A percentile compares a stretch with the other conserved stretches of the same genome.
Conservation (phyloP, 2,797 vertebrate genomes). For the Silurus lanzhouensis region DNA sequence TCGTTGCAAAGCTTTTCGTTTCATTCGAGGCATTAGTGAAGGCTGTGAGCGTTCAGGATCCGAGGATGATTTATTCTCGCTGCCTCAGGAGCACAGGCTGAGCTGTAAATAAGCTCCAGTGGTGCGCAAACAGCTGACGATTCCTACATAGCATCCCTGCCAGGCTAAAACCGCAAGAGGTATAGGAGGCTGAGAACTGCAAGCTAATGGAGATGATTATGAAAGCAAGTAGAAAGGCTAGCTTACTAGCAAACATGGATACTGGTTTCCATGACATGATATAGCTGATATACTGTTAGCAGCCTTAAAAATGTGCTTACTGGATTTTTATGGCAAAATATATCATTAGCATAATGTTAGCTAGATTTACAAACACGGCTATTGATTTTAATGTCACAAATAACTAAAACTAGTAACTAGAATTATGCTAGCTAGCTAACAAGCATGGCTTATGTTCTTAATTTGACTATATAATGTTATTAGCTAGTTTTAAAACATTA, state of each 20-base stretch:
- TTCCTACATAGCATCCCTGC: background rate
- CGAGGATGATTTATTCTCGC: constrained; percentile 13
- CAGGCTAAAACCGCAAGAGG: background rate
- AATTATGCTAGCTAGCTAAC: background rate
- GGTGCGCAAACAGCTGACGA: constrained; percentile 1
- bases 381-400: background rate
- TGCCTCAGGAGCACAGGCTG: constrained; percentile 16
- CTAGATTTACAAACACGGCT: background rate
- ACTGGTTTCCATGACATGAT: background rate
- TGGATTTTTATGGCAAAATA: background rate
- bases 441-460: background rate
- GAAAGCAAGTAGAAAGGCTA: background rate
- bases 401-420: background rate
- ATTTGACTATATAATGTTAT: background rate
- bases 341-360: background rate
- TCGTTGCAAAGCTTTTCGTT: constrained; percentile 19
- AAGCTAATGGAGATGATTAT: background rate
- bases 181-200: background rate
- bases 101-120: constrained; percentile 29
- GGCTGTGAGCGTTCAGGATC: constrained; percentile 1
- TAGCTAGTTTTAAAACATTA: no score
- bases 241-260: background rate
- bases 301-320: background rate
- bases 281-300: background rate
- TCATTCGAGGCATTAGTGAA: background rate